Conservation (phyloP, 2,797 vertebrate species). For the Spinibarbus caldwelli region DNA sequence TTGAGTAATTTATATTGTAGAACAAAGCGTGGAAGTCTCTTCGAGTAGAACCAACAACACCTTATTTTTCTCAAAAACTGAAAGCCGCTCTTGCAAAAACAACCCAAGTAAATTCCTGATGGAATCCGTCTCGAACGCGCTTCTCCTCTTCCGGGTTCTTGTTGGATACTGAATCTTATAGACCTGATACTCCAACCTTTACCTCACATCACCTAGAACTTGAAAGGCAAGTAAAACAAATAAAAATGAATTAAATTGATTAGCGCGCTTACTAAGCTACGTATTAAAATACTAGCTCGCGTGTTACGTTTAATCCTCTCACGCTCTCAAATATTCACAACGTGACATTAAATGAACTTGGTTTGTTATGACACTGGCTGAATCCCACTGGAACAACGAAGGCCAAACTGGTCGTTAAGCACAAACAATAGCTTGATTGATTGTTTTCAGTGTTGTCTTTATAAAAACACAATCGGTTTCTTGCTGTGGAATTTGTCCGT, state of each 20-base stretch:
- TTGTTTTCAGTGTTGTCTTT: not conserved
- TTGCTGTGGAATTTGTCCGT: not conserved
- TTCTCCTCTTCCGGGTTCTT: not conserved
- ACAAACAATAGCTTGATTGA: not conserved
- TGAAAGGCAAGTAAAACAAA: not conserved
- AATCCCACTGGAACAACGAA: constrained; percentile 1
- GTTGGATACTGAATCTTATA: no score
- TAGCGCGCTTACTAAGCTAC: not conserved
- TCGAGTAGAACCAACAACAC: not conserved
- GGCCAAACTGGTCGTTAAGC: not conserved
- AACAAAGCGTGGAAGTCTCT: not conserved
- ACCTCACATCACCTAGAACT: not conserved
- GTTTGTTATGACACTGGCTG: not conserved
- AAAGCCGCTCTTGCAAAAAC: not conserved
- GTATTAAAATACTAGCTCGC: not conserved
- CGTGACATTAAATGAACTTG: not conserved
- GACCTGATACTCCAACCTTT: not conserved
- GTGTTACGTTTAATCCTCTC: not conserved
- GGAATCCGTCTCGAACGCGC: not conserved
- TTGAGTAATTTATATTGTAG: not conserved
- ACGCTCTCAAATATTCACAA: not conserved
- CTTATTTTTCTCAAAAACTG: no score
- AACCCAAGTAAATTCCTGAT: not conserved
- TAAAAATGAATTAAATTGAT: not conserved
- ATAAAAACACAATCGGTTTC: not conserved